Base-by-base conservation (phyloP, 64 coral and sea anemone genomes). In the Montipora sp. region DNA sequence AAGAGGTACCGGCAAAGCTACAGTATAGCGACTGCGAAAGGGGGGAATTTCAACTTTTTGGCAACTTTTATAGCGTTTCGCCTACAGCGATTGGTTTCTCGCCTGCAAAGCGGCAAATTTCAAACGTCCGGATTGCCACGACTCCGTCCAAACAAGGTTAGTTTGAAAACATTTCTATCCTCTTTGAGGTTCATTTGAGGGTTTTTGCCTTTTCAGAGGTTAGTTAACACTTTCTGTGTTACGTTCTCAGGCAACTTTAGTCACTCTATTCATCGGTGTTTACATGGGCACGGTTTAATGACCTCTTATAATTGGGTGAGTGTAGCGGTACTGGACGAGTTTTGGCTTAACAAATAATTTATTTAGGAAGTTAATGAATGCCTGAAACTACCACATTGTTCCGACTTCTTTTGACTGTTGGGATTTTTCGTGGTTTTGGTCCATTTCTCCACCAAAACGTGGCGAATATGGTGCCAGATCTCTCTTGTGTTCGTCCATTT, bases 11-110 rank as follows among this genome's bases (percentile, higher is more conserved):
- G 53, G 53, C 6, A 57, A 57, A 57, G 53, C 0, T 57, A 57
- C 73, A 48, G 72, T 12, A 87, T 95, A 0, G 75, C 75, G 16
- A 12, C 89, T 58, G 89, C 27, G 27, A 36, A 36, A 36, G 36
- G 53, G 13, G 53, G 53, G 11, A 11, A 57, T 57, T 57, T 57
- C 53, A 57, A 0, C 53, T 57, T 57, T 57, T 3, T 3, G 53
- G 53, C 53, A 57, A 8, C 36, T 57, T 57, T 57, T 57, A 1
- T 57, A 7, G 11, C 53, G 6, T 57, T 11, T 57, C 2, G 11
- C 10, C 53, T 8, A 0, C 3, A 57, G 10, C 27, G 27, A 36
- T 36, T 36, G 27, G 27, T 36, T 36, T 36, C 27, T 36, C 5
- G 5, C 11, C 6, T 57, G 36, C 11, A 11, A 57, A 57, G 53